These are phyloP conservation scores for Falcaria lacertinaria DNA, from an alignment of 2,888 invertebrate species.

Conservation along the genomic window DNA sequence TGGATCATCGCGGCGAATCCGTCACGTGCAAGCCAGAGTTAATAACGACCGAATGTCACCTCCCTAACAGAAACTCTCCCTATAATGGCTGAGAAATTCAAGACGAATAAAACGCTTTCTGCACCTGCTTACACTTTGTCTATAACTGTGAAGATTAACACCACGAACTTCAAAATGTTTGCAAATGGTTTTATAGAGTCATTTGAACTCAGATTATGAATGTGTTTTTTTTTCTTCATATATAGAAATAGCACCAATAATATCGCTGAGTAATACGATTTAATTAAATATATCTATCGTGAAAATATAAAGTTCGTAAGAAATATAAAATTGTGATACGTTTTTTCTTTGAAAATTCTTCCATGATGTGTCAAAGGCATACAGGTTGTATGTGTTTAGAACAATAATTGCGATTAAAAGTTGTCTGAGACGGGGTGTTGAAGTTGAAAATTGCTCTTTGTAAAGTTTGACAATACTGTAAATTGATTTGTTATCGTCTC, in stretches of 20 bases:
- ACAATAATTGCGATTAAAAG: constrained; percentile 2
- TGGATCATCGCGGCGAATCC: constrained; percentile 10
- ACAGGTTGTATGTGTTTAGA: background rate
- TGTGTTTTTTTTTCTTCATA: no score
- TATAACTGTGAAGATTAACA: no score
- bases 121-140: no score
- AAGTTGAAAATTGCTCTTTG: constrained; percentile 2
- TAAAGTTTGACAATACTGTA: constrained; percentile 3
- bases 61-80: background rate
- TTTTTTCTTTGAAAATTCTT: background rate
- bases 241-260: no score
- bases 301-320: no score
- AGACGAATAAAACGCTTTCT: background rate
- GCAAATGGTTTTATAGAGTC: no score
- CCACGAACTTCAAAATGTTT: no score
- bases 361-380: background rate
- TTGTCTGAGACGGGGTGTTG: background rate
- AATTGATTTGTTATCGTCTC: constrained; percentile 6
- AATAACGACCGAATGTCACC: constrained; percentile 23
- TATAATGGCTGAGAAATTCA: background rate
- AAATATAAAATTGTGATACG: no score
- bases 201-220: no score
- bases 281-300: no score
- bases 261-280: no score
- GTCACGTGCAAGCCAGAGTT: constrained; percentile 24